Conservation (phyloP, 2,888 invertebrate genomes). For the Sphinx pinastri region DNA sequence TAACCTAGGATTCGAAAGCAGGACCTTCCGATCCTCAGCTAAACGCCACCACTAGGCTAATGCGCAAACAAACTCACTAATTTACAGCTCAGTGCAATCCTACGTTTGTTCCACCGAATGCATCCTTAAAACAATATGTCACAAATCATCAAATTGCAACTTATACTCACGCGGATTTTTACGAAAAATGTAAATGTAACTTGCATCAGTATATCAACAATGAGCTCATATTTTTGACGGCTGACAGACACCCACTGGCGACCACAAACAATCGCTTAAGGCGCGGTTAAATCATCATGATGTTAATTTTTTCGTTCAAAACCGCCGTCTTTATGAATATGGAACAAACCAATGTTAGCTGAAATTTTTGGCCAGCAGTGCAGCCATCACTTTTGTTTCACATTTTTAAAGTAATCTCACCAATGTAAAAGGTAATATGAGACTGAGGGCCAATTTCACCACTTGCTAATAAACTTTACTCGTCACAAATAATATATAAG, state of each 20-base stretch:
- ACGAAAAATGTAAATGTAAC: not conserved
- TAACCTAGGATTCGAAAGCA: no score
- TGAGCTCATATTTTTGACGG: constrained; percentile 52
- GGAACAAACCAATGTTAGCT: constrained; percentile 27
- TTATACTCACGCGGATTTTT: not conserved
- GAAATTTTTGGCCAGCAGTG: not conserved
- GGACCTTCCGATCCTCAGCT: no score
- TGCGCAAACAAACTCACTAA: no score
- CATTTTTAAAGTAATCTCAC: no score
- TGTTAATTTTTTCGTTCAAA: constrained; percentile 40
- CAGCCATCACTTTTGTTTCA: no score
- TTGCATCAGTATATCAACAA: constrained; percentile 46
- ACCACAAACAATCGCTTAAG: constrained; percentile 29
- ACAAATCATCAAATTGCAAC: not conserved
- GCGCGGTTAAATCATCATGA: constrained; percentile 41
- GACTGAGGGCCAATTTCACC: no score
- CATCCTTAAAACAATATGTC: not conserved
- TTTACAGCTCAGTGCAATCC: not conserved
- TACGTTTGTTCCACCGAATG: not conserved
- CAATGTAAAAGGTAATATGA: no score
- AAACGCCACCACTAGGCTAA: no score
- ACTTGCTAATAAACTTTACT: no score
- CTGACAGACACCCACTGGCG: constrained; percentile 25
- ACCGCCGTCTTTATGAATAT: constrained; percentile 41
- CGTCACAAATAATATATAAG: no score